Evolutionary conservation across 2,797 vertebrate species (phyloP).

Genomic region (Eospalax fontanierii): DNA sequence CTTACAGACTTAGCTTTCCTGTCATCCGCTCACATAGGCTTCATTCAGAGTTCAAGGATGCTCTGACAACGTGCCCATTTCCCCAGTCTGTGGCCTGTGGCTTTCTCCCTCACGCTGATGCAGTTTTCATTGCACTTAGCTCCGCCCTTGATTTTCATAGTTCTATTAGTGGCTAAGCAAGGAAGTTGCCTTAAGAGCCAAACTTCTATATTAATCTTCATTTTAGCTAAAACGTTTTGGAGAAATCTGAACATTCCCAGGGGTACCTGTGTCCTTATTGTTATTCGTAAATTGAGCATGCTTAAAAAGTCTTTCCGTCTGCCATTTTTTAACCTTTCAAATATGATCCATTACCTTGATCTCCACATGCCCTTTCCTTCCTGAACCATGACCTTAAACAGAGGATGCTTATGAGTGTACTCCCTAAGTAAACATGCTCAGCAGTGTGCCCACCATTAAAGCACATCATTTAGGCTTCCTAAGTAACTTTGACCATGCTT

Average conservation of each 20-base stretch:
- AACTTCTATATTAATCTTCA: neutral
- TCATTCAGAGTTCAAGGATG: neutral
- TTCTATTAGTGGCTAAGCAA: neutral
- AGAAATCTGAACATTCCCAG: neutral
- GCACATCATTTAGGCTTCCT: neutral
- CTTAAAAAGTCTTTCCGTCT: neutral
- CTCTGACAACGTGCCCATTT: neutral
- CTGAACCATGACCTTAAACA: neutral
- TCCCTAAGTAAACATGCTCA: neutral
- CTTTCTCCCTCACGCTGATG: rapidly evolving
- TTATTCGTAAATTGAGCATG: neutral
- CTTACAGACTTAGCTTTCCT: neutral
- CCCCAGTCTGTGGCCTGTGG: neutral
- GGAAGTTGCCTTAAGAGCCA: neutral
- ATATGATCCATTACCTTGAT: neutral
- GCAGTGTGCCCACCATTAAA: neutral
- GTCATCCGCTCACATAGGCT: neutral
- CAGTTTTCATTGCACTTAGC: neutral
- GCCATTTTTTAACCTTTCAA: neutral
- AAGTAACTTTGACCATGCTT: neutral
- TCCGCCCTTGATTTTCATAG: neutral
- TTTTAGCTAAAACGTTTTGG: neutral
- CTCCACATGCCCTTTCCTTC: neutral
- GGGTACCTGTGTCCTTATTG: neutral
- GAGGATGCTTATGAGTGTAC: neutral